These are phyloP conservation scores for Bos javanicus DNA, from an alignment of 2,113 vertebrate species.

Conservation along the genomic window DNA sequence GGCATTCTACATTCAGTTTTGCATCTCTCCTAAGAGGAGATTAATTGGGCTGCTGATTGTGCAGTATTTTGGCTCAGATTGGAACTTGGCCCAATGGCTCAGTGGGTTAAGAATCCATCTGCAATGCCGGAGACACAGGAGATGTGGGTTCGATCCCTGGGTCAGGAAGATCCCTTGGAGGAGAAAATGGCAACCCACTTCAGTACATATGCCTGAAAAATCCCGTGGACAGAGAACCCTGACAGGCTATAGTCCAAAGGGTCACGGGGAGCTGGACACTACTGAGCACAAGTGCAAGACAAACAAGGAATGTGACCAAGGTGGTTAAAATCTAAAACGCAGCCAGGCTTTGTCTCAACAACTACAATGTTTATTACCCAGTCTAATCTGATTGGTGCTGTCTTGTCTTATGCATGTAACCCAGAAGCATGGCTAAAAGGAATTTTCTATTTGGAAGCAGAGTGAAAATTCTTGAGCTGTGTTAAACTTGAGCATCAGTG, in stretches of 20 bases:
- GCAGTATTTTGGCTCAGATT: not conserved
- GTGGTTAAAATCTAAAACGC: not conserved
- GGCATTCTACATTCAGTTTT: not conserved
- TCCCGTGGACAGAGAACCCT: not conserved
- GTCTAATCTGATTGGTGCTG: not conserved
- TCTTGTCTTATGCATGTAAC: not conserved
- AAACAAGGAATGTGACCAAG: not conserved
- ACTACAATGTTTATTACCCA: not conserved
- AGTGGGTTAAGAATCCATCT: not conserved
- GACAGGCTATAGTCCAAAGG: not conserved
- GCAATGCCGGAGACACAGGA: not conserved
- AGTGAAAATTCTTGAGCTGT: not conserved
- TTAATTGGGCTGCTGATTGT: not conserved
- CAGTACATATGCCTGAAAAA: not conserved
- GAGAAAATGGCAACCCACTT: not conserved
- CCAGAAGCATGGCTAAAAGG: not conserved
- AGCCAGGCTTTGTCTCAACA: not conserved
- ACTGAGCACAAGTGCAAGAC: not conserved
- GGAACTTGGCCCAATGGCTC: not conserved
- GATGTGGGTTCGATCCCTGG: not conserved
- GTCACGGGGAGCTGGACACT: not conserved
- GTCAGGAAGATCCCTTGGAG: not conserved
- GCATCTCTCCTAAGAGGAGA: not conserved
- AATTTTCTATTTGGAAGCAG: not conserved
- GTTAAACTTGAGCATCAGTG: not conserved